A percentile compares a stretch with the other conserved stretches of the same genome.
Evolutionary conservation across 2,888 invertebrate genomes (phyloP).

Genomic region (Nebria brevicollis): DNA sequence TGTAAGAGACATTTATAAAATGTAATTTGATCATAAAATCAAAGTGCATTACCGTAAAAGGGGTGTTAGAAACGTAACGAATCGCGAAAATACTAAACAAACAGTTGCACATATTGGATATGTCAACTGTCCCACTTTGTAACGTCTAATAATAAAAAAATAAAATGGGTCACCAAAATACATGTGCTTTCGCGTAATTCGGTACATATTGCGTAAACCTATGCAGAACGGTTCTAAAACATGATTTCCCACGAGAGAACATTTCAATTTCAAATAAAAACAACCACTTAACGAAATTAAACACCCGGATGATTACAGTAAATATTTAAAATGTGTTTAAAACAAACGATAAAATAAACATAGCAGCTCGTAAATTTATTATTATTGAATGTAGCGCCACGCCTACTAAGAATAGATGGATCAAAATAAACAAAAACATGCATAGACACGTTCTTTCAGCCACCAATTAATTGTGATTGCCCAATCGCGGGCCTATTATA

Average conservation of each 20-base stretch:
- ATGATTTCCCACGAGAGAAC: slow-evolving; percentile 27
- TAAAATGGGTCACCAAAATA: slow-evolving; percentile 41
- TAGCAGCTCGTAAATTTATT: neutral
- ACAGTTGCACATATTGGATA: slow-evolving; percentile 1
- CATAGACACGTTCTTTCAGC: slow-evolving; percentile 14
- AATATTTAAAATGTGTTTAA: slow-evolving; percentile 15
- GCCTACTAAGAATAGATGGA: slow-evolving; percentile 38
- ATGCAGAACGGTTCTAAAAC: neutral
- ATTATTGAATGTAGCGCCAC: slow-evolving; percentile 44
- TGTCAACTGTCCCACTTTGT: slow-evolving; percentile 35
- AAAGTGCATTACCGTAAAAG: neutral
- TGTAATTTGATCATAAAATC: neutral
- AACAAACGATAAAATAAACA: slow-evolving; percentile 23
- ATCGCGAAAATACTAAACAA: neutral
- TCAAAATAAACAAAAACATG: slow-evolving; percentile 46
- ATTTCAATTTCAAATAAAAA: slow-evolving; percentile 26
- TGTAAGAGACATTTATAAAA: neutral
- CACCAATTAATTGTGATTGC: neutral
- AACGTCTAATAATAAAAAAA: slow-evolving; percentile 43
- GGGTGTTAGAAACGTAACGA: too few relatives aligned
- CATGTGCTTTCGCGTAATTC: slow-evolving; percentile 28
- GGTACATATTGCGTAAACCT: slow-evolving; percentile 40
- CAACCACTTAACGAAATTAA: slow-evolving; percentile 7
- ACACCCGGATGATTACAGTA: neutral
- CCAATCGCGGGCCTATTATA: slow-evolving; percentile 34